Evolutionary conservation across 2,113 vertebrate species (phyloP).

Genomic region (Ardeotis arabs): DNA sequence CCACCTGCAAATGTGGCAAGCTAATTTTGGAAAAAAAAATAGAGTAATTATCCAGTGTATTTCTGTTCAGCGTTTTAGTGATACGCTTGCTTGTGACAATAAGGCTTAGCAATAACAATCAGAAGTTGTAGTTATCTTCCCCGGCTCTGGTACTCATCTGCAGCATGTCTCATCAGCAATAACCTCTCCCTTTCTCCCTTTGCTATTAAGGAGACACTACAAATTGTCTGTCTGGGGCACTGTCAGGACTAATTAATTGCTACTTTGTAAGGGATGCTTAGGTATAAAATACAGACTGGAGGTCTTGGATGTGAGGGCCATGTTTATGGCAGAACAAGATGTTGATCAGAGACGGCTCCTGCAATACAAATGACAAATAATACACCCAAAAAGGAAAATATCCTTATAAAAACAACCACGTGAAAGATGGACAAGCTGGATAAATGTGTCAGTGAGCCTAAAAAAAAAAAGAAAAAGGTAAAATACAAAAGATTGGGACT

Average conservation of each 20-base stretch:
- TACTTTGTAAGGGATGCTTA: background rate
- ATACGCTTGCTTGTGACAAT: accelerated
- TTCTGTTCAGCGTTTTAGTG: background rate
- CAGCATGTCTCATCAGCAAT: background rate
- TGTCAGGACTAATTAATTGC: conserved; percentile 1
- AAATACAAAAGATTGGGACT: background rate
- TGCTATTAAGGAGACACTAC: background rate
- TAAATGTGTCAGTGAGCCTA: background rate
- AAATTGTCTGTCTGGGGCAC: background rate
- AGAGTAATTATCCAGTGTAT: background rate
- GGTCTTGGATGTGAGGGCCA: background rate
- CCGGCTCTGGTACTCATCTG: background rate
- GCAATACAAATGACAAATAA: no score
- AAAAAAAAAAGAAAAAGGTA: background rate
- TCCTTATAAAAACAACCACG: background rate
- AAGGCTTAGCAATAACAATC: background rate
- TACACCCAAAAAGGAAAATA: background rate
- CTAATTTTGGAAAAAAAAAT: background rate
- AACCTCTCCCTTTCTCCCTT: background rate
- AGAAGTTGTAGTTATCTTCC: background rate
- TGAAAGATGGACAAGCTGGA: background rate
- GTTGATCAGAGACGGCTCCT: accelerated
- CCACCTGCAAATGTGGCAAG: background rate
- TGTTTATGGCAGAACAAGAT: background rate
- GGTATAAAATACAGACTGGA: background rate